Evolutionary conservation across 2,888 invertebrate species (phyloP), one percentile per base, ranked within the genome.

Genomic region (Metellina segmentata): DNA sequence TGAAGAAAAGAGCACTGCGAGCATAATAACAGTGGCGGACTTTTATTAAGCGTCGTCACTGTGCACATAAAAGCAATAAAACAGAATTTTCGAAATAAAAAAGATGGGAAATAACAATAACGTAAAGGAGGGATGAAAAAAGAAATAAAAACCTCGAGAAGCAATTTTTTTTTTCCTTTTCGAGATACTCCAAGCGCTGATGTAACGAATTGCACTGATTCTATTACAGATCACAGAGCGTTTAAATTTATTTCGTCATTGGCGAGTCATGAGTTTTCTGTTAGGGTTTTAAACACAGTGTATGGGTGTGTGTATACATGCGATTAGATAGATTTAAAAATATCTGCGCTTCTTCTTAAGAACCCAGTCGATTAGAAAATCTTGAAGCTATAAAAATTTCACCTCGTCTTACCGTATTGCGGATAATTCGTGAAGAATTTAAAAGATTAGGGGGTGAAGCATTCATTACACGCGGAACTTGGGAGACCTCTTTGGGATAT

Each of bases 321-420:
- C 79, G 87, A 91, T 91, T 91, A 91, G 91, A 91, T 83, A 83
- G 91, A 87, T 91, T 91, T 91, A 91, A 91, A 83, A 91, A 91
- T 78, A 86, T 78, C 82, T 72, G 70, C 83, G 48, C 72, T 88
- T 82, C 79, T 78, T 91, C 87, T 91, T 87, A 83, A 87, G 78
- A 75, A 83, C 78, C 87, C 87, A 87, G 87, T 83, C 91, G 91
- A 91, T 91, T 91, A 91, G 91, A 91, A 91, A 91, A 91, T 87
- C 86, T 82, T 87, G 78, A 78, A 87, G 86, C 91, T 83, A 87
- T 91, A 91, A 91, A 91, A 87, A 87, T 91, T 91, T 91, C 87
- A 82, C 82, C 78, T 87, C 91, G 74, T 87, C 81, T 78, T 77
- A 48, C 79, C 71, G 85, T 78, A 85, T 83, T 74, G 86, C 34